A percentile compares a stretch with the other conserved stretches of the same genome.
phyloP scores from a whole-genome alignment of 2,113 vertebrate species.

The Mirounga angustirostris region DNA sequence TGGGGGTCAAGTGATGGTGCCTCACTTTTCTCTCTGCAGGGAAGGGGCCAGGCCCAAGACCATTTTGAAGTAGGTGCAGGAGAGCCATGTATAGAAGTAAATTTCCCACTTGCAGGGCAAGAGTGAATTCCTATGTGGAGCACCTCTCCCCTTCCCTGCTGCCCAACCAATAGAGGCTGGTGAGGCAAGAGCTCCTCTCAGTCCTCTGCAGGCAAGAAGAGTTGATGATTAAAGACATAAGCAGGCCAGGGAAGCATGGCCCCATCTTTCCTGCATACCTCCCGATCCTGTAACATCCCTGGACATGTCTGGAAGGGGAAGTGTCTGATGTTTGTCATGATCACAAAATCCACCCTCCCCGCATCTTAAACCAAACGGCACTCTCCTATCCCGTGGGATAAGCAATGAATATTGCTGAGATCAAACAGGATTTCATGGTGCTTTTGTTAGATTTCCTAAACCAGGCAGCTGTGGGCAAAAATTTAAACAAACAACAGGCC shows the following conservation, averaged over 20 bases:
- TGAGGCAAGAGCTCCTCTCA: neutral
- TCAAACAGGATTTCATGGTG: constrained; percentile 49
- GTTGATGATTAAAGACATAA: constrained; percentile 4
- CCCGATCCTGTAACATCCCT: neutral
- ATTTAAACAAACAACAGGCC: neutral
- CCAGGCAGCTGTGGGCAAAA: constrained; percentile 24
- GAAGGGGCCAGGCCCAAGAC: neutral
- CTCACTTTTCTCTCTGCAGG: neutral
- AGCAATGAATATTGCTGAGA: constrained; percentile 49
- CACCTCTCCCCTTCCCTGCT: neutral
- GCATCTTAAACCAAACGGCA: constrained; percentile 38
- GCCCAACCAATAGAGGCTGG: too few relatives aligned
- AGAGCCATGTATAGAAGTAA: neutral
- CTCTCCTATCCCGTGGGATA: constrained; percentile 48
- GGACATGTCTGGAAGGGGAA: constrained; percentile 26
- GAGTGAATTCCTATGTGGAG: neutral
- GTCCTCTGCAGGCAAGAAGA: neutral
- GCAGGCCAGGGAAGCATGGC: neutral
- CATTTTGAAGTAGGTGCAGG: neutral
- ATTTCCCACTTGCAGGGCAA: neutral
- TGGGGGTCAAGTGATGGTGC: neutral
- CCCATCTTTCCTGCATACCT: neutral
- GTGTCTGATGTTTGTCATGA: neutral
- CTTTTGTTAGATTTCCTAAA: constrained; percentile 62
- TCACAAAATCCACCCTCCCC: constrained; percentile 27